A percentile compares a stretch with the other conserved stretches of the same genome.
phyloP scores from a whole-genome alignment of 1,140 invertebrate species.

The Drosophila carrolli region DNA sequence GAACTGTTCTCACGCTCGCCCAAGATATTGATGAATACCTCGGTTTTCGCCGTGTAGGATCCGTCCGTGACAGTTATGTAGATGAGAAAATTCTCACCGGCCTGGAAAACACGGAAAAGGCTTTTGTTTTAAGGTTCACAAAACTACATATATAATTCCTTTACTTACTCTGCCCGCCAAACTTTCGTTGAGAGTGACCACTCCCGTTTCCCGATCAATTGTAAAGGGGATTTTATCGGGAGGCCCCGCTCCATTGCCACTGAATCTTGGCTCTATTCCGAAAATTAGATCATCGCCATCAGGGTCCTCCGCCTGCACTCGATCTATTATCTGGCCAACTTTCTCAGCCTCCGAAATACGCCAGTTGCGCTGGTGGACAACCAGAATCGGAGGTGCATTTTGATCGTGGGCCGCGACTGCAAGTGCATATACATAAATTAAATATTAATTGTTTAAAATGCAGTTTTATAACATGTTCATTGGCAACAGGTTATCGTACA shows the following conservation, averaged over 20 bases:
- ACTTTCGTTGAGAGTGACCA: conserved; percentile 89
- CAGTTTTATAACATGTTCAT: background rate
- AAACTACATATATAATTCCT: no score
- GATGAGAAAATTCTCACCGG: conserved; percentile 88
- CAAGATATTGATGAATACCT: conserved; percentile 89
- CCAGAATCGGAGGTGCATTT: conserved; percentile 85
- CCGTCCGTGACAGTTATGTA: conserved; percentile 90
- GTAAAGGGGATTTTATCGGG: conserved; percentile 86
- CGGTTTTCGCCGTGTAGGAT: conserved; percentile 88
- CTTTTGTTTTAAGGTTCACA: no score
- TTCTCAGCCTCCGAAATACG: conserved; percentile 87
- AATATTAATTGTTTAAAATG: conserved; percentile 1
- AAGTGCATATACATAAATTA: conserved; percentile 22
- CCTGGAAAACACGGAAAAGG: conserved; percentile 85
- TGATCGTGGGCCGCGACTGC: conserved; percentile 62
- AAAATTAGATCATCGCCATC: conserved; percentile 88
- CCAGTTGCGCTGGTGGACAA: conserved; percentile 88
- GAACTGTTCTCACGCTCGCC: conserved; percentile 66
- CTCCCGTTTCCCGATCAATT: conserved; percentile 89
- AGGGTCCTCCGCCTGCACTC: conserved; percentile 87
- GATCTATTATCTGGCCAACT: conserved; percentile 87
- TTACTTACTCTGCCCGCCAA: conserved; percentile 88
- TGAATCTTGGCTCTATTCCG: conserved; percentile 86
- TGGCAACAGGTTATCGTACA: conserved; percentile 14
- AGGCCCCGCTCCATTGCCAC: conserved; percentile 34